Conservation (phyloP, 2,888 invertebrate genomes). For the Ametastegia equiseti region DNA sequence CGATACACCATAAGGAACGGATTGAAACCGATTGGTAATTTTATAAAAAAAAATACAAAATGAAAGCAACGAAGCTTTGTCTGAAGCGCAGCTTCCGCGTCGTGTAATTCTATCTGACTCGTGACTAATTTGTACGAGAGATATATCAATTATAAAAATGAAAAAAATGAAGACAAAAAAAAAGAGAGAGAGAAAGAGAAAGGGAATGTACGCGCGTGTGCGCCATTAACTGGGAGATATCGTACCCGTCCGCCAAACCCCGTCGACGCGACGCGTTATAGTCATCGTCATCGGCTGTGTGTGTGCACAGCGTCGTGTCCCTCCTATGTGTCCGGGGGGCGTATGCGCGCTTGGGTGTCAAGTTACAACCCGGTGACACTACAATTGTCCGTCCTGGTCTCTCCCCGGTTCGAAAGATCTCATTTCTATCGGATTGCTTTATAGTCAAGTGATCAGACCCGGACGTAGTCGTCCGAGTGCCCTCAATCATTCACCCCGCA, state of each 20-base stretch:
- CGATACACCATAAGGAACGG: no score
- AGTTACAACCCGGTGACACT: slow-evolving; percentile 69
- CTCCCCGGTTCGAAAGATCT: slow-evolving; percentile 53
- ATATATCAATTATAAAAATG: slow-evolving; percentile 37
- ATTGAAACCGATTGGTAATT: no score
- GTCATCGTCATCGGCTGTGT: background rate
- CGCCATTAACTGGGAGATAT: slow-evolving; percentile 6
- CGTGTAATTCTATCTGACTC: slow-evolving; percentile 61
- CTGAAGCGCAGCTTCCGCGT: slow-evolving; percentile 50
- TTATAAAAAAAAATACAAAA: no score
- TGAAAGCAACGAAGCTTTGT: background rate
- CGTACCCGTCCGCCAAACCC: background rate
- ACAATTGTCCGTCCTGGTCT: slow-evolving; percentile 67
- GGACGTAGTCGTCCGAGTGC: background rate
- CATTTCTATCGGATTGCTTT: slow-evolving; percentile 34
- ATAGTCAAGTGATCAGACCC: slow-evolving; percentile 43
- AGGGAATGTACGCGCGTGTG: background rate
- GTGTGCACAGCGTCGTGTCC: no score
- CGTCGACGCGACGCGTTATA: slow-evolving; percentile 10
- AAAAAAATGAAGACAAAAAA: background rate
- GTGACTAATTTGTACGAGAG: slow-evolving; percentile 63
- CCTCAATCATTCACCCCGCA: background rate
- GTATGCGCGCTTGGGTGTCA: slow-evolving; percentile 67
- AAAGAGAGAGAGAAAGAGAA: background rate
- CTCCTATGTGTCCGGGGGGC: slow-evolving; percentile 67